These are phyloP conservation scores for Nilaparvata lugens DNA, from an alignment of 1,140 invertebrate genomes.

Conservation along the genomic window DNA sequence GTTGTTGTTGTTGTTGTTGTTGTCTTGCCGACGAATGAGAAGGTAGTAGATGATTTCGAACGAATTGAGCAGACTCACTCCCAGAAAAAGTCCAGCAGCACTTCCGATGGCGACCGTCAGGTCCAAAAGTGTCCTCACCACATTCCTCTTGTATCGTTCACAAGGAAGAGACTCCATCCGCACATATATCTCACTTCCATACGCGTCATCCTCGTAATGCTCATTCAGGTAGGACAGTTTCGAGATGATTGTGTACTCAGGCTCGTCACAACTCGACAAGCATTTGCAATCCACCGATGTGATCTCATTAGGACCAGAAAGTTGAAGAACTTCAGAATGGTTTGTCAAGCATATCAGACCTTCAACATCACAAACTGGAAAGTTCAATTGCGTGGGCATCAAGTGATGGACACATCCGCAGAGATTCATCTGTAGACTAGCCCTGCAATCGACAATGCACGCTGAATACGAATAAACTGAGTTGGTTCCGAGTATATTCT, in stretches of 20 bases:
- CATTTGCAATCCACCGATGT: not conserved
- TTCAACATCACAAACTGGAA: not conserved
- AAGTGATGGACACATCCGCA: slow-evolving; percentile 58
- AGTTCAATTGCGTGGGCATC: slow-evolving; percentile 29
- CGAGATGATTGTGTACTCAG: not conserved
- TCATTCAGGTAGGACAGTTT: not conserved
- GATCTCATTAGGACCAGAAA: too few relatives aligned
- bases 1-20: too few relatives aligned
- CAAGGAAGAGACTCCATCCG: not conserved
- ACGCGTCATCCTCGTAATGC: not conserved
- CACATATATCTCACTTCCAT: not conserved
- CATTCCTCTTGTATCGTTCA: not conserved
- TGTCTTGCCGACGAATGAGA: not conserved
- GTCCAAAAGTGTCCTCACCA: not conserved
- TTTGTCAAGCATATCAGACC: not conserved
- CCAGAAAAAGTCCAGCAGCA: not conserved
- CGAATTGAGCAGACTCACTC: not conserved
- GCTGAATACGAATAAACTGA: slow-evolving; percentile 51
- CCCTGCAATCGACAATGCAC: slow-evolving; percentile 56
- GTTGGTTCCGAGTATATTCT: slow-evolving; percentile 44
- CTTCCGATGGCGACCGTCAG: not conserved
- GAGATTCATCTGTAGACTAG: slow-evolving; percentile 44
- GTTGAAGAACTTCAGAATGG: not conserved
- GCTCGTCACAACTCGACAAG: not conserved
- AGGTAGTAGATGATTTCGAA: not conserved